Evolutionary conservation across 1,140 invertebrate genomes (phyloP).

Genomic region (Oppia nitens): DNA sequence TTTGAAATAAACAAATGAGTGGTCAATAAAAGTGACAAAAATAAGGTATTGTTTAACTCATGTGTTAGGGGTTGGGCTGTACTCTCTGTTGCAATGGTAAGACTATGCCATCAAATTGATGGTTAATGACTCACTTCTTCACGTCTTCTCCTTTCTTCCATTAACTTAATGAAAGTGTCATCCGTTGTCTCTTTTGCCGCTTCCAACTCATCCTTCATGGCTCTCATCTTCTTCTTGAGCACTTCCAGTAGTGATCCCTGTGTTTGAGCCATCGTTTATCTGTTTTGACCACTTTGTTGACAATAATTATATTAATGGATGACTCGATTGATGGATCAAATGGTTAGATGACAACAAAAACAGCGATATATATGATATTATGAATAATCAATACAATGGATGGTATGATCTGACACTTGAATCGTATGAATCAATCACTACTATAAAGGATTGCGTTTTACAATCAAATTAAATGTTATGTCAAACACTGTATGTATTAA

Average conservation of each 20-base stretch:
- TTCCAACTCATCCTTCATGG: constrained; percentile 94
- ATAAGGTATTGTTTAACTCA: neutral
- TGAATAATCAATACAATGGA: too few species aligned
- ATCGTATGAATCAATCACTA: too few species aligned
- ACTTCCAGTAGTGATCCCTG: constrained; percentile 59
- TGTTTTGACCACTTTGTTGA: too few species aligned
- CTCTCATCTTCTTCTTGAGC: constrained; percentile 97
- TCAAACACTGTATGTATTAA: too few species aligned
- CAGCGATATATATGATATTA: too few species aligned
- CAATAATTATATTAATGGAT: too few species aligned
- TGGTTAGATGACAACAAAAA: too few species aligned
- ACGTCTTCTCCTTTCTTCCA: constrained; percentile 71
- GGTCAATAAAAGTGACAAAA: neutral
- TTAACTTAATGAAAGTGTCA: constrained; percentile 61
- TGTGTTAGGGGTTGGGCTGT: neutral
- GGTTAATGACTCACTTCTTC: constrained; percentile 65
- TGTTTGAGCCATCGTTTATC: constrained; percentile 9
- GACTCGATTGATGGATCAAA: too few species aligned
- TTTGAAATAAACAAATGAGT: too few species aligned
- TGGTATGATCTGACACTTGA: too few species aligned
- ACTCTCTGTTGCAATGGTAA: neutral
- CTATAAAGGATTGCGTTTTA: too few species aligned
- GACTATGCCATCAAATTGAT: neutral
- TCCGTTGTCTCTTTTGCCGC: constrained; percentile 90
- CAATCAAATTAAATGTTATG: too few species aligned